A percentile compares a stretch with the other conserved stretches of the same genome.
phyloP scores from a whole-genome alignment of 2,797 vertebrate genomes.

The Trachops cirrhosus region DNA sequence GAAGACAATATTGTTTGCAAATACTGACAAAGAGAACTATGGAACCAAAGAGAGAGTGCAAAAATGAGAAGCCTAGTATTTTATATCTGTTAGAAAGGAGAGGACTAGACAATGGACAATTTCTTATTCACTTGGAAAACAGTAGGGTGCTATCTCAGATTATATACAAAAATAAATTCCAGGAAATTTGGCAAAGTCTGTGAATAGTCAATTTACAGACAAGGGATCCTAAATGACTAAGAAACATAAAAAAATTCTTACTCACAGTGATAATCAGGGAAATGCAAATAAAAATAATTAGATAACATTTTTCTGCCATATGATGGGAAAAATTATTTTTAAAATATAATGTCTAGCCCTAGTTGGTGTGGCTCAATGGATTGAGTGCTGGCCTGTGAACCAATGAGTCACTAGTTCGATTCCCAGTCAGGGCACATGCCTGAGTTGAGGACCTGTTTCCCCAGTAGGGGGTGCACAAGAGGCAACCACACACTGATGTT shows the following conservation, averaged over 20 bases:
- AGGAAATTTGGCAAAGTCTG: constrained; percentile 7
- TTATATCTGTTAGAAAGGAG: background rate
- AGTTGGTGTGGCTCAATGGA: too few relatives aligned
- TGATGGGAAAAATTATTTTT: background rate
- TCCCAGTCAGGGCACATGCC: too few relatives aligned
- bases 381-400: too few relatives aligned
- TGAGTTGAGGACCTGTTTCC: too few relatives aligned
- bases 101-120: background rate
- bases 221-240: background rate
- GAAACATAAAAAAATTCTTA: background rate
- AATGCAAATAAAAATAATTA: background rate
- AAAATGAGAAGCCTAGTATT: background rate
- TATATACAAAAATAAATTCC: background rate
- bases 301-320: background rate
- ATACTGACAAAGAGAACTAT: background rate
- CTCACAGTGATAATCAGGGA: background rate
- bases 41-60: background rate
- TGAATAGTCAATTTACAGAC: background rate
- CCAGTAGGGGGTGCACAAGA: too few relatives aligned
- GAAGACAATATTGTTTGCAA: constrained; percentile 12
- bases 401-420: too few relatives aligned
- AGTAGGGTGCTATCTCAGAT: background rate
- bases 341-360: background rate
- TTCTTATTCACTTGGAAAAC: background rate
- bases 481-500: too few relatives aligned